These are phyloP conservation scores for Nipponacmea schrenckii DNA, from an alignment of 2,888 invertebrate genomes.

Conservation along the genomic window DNA sequence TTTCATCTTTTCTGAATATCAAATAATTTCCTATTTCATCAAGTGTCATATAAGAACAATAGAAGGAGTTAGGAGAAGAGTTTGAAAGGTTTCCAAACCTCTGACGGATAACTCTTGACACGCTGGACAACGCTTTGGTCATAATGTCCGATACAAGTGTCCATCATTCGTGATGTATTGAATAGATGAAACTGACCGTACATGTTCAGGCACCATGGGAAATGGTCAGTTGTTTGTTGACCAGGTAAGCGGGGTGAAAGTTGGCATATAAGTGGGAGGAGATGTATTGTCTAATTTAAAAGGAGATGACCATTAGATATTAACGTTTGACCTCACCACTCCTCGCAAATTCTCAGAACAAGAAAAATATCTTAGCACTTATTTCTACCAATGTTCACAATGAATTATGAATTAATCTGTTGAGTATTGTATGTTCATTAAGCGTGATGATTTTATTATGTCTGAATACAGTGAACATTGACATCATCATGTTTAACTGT, in stretches of 20 bases:
- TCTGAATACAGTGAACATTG: not conserved
- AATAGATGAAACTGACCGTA: slow-evolving; percentile 6
- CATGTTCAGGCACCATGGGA: not conserved
- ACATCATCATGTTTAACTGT: not conserved
- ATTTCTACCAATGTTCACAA: not conserved
- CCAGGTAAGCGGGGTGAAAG: slow-evolving; percentile 2
- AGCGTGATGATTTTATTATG: not conserved
- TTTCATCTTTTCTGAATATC: not conserved
- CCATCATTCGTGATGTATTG: slow-evolving; percentile 4
- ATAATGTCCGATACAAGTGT: slow-evolving; percentile 8
- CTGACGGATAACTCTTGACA: slow-evolving; percentile 9
- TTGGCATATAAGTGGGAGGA: not conserved
- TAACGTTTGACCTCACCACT: slow-evolving; percentile 6
- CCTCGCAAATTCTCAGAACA: not conserved
- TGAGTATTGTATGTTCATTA: not conserved
- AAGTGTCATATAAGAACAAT: slow-evolving; percentile 8
- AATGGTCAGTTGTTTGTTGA: slow-evolving; percentile 3
- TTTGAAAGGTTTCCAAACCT: slow-evolving; percentile 7
- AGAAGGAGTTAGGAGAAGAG: not conserved
- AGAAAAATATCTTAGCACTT: not conserved
- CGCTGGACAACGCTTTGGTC: slow-evolving; percentile 6
- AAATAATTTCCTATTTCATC: slow-evolving; percentile 1
- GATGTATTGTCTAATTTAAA: not conserved
- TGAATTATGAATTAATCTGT: not conserved
- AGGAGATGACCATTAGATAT: not conserved